phyloP scores from a whole-genome alignment of 1,140 invertebrate genomes.

The Lineus longissimus region DNA sequence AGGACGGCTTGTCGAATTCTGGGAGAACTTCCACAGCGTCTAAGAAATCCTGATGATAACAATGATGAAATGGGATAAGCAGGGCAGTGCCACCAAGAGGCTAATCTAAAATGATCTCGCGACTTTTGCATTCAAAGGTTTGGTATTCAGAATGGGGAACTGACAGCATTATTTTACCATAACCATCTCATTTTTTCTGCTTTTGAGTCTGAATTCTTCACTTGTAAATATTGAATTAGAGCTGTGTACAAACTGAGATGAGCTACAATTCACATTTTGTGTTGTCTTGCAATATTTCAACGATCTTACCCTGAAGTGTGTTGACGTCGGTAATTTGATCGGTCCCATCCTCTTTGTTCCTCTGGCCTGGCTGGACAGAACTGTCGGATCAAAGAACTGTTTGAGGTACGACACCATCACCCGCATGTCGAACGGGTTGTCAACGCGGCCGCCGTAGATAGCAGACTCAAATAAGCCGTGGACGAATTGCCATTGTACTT shows the following conservation, averaged over 20 bases:
- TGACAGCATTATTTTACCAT: no score
- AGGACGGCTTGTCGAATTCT: conserved; percentile 65
- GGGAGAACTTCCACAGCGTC: conserved; percentile 63
- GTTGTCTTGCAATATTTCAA: neutral
- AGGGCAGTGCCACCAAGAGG: conserved; percentile 18
- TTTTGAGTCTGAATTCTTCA: no score
- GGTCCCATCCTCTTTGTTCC: conserved; percentile 56
- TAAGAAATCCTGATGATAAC: conserved; percentile 61
- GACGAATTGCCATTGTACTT: conserved; percentile 71
- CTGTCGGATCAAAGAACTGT: conserved; percentile 65
- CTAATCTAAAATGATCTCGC: no score
- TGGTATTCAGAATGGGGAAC: no score
- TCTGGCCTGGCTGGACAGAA: conserved; percentile 55
- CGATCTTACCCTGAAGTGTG: conserved; percentile 53
- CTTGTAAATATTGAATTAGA: no score
- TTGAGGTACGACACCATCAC: conserved; percentile 71
- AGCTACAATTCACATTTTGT: no score
- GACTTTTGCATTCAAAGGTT: no score
- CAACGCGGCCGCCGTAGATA: conserved; percentile 84
- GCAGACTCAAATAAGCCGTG: conserved; percentile 76
- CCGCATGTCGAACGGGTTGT: conserved; percentile 73
- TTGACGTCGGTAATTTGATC: conserved; percentile 47
- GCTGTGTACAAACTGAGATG: no score
- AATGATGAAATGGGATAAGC: neutral
- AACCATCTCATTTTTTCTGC: no score